These are phyloP conservation scores for Pseudomyrmex pallidus DNA, from an alignment of 1,140 invertebrate genomes.

Conservation along the genomic window DNA sequence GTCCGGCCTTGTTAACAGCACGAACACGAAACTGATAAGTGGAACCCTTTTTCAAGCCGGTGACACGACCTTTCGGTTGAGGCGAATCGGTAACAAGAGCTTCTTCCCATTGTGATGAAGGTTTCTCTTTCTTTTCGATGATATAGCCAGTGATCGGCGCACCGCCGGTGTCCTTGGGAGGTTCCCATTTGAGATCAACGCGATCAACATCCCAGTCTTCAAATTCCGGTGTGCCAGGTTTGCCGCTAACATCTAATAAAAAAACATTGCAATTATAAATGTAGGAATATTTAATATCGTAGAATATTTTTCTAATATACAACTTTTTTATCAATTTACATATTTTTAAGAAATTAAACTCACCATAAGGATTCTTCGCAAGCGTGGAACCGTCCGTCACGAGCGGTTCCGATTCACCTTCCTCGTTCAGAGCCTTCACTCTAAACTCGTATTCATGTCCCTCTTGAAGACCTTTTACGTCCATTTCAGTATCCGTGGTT, in stretches of 20 bases:
- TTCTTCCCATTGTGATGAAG: conserved; percentile 94
- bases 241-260: conserved; percentile 90
- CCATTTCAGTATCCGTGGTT: conserved; percentile 94
- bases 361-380: conserved; percentile 98
- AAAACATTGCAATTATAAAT: conserved; percentile 23
- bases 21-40: conserved; percentile 96
- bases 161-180: conserved; percentile 95
- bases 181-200: conserved; percentile 97
- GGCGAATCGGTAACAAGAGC: conserved; percentile 92
- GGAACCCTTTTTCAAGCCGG: conserved; percentile 95
- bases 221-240: conserved; percentile 95
- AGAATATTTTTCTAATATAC: background rate
- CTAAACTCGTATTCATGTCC: conserved; percentile 98
- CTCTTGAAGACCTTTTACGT: conserved; percentile 96
- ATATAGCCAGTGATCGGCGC: conserved; percentile 98
- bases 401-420: conserved; percentile 98
- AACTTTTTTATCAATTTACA: background rate
- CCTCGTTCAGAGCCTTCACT: conserved; percentile 98
- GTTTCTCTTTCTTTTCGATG: conserved; percentile 98
- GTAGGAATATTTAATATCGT: background rate
- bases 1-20: conserved; percentile 97
- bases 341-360: conserved; percentile 53
- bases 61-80: conserved; percentile 92
- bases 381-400: conserved; percentile 93
- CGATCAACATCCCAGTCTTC: conserved; percentile 97